These are phyloP conservation scores for Acleris cristana DNA, from an alignment of 2,888 invertebrate species.

Conservation along the genomic window DNA sequence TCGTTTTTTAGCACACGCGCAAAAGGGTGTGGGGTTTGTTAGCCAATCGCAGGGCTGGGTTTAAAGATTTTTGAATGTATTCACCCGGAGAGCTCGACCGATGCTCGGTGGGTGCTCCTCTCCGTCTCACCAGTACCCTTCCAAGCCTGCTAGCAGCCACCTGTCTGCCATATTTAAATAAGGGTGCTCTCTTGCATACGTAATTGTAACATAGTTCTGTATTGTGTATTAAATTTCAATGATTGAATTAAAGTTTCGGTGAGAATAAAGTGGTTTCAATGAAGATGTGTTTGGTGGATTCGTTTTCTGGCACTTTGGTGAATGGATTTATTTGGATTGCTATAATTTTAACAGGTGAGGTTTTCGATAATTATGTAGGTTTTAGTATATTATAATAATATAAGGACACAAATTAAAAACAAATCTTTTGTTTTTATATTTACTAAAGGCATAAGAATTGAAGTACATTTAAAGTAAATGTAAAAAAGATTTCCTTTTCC, in stretches of 20 bases:
- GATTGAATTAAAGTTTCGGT: not conserved
- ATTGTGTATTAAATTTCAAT: not conserved
- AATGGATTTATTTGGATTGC: slow-evolving; percentile 16
- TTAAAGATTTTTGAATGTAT: slow-evolving; percentile 70
- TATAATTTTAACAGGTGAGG: slow-evolving; percentile 12
- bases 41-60: slow-evolving; percentile 72
- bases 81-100: slow-evolving; percentile 56
- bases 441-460: too few relatives aligned
- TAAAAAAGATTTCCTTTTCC: too few relatives aligned
- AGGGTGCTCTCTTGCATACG: slow-evolving; percentile 11
- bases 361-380: not conserved
- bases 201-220: not conserved
- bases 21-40: slow-evolving; percentile 69
- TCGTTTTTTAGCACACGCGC: slow-evolving; percentile 81
- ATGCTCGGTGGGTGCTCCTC: slow-evolving; percentile 55
- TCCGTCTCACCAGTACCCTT: slow-evolving; percentile 59
- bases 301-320: not conserved
- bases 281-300: slow-evolving; percentile 12
- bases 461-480: too few relatives aligned
- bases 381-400: too few relatives aligned
- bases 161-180: slow-evolving; percentile 55
- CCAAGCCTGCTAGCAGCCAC: slow-evolving; percentile 53
- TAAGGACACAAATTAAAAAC: too few relatives aligned
- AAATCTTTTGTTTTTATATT: too few relatives aligned
- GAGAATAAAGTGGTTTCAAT: not conserved